Evolutionary conservation across 2,888 invertebrate species (phyloP), one percentile per base, ranked within the genome.

Genomic region (Copidosoma aretas): DNA sequence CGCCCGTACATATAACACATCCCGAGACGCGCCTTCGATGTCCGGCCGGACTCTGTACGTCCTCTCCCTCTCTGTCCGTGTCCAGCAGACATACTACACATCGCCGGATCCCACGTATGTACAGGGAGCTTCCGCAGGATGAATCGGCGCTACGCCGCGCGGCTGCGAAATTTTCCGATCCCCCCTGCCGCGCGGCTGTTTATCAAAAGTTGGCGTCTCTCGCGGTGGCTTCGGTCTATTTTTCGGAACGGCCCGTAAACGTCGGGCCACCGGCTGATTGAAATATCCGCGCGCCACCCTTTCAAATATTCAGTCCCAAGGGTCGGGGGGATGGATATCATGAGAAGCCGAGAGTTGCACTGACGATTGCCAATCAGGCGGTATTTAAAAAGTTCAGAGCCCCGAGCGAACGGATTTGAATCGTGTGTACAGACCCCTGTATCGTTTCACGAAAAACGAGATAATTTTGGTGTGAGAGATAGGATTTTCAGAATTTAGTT

Each of bases 1-100:
- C 12, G 61, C 41, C 25, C 60, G 25, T 60, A 54, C 51, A n/a
- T n/a, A n/a, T n/a, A n/a, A n/a, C n/a, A n/a, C n/a, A 49, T 60
- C 54, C 60, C 65, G 63, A 64, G 70, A 65, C 61, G 21, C n/a
- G 54, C 54, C 8, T 32, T 32, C 43, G 43, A 46, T 46, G 17
- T 46, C 43, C 43, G 43, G 43, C 43, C 14, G 43, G 14, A 15
- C 43, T 46, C 43, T 21, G 52, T 19, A 14, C 57, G 1, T 17
- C 57, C 41, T 46, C 12, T 41, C n/a, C n/a, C n/a, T n/a, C n/a
- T n/a, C n/a, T n/a, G n/a, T n/a, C n/a, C n/a, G n/a, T n/a, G n/a
- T n/a, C n/a, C 3, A 8, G 32, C 32, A 3, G 32, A 8, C 32
- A 32, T 32, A 32, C 32, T 8, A 8, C 12, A 12, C 12, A 46